phyloP scores from a whole-genome alignment of 92 coral and sea anemone genomes.

The Muricea muricata region DNA sequence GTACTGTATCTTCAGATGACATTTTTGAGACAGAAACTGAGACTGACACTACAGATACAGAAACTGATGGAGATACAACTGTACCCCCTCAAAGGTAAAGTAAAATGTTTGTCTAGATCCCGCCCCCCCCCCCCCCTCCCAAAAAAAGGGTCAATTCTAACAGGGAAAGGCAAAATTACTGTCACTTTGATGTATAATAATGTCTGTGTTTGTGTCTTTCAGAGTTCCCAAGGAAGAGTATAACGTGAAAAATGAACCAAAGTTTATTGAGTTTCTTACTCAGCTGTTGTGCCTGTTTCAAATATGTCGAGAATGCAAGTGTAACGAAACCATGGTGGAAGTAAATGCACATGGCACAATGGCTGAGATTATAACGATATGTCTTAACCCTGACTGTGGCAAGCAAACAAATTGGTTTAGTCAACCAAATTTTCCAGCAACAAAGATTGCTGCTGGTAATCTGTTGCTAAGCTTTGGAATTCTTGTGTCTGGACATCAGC shows the following conservation, averaged over 20 bases:
- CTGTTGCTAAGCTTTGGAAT: too few species aligned
- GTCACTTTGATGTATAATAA: too few species aligned
- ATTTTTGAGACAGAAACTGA: neutral
- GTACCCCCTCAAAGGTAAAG: neutral
- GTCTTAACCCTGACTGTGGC: conserved; percentile 44
- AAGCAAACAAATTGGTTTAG: conserved; percentile 19
- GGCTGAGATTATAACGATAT: neutral
- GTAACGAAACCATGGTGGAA: conserved; percentile 5
- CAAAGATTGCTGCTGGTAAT: too few species aligned
- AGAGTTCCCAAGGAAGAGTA: neutral
- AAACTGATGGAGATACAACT: neutral
- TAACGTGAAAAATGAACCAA: conserved; percentile 32
- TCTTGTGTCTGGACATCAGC: conserved; percentile 59
- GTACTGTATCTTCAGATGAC: neutral
- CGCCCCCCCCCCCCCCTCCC: too few species aligned
- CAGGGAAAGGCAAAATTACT: too few species aligned
- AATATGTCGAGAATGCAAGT: too few species aligned
- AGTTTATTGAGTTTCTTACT: too few species aligned
- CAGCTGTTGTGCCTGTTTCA: conserved; percentile 44
- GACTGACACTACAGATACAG: neutral
- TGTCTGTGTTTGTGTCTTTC: too few species aligned
- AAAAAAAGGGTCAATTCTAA: too few species aligned
- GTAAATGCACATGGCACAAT: conserved; percentile 39
- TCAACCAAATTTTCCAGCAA: conserved; percentile 43
- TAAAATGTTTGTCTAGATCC: neutral